Percentiles rank a stretch among this genome's conserved stretches.
phyloP scores from a whole-genome alignment of 2,797 vertebrate genomes.

The Alfaro cultratus region DNA sequence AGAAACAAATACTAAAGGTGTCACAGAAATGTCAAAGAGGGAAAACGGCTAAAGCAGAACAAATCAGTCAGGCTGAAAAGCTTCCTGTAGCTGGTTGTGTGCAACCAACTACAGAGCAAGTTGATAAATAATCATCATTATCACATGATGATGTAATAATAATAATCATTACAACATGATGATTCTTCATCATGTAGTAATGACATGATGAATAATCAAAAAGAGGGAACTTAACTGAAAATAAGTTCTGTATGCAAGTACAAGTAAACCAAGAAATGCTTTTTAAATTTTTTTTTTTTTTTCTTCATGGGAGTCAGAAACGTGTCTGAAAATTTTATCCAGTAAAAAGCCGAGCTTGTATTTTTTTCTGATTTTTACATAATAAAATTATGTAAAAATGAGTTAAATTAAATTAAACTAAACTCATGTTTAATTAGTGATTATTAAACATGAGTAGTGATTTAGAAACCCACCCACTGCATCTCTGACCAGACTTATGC shows the following conservation, averaged over 20 bases:
- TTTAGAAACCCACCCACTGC: not conserved
- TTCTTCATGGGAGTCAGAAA: not conserved
- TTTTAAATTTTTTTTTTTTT: too few species aligned
- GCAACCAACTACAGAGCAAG: too few species aligned
- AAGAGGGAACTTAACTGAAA: not conserved
- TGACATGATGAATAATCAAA: not conserved
- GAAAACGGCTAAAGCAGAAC: not conserved
- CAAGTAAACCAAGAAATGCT: not conserved
- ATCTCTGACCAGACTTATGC: not conserved
- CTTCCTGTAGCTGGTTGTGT: too few species aligned
- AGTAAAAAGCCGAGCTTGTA: not conserved
- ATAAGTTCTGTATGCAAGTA: not conserved
- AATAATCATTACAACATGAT: too few species aligned
- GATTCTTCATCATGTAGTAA: not conserved
- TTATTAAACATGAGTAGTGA: not conserved
- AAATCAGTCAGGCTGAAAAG: not conserved
- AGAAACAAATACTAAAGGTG: too few species aligned
- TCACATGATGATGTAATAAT: too few species aligned
- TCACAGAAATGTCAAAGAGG: not conserved
- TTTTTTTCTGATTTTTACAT: not conserved
- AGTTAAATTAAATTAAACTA: too few species aligned
- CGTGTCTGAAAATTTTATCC: not conserved
- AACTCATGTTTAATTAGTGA: not conserved
- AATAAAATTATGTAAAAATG: too few species aligned
- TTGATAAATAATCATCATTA: too few species aligned